Conservation (phyloP, 2,797 vertebrate genomes). For the Sylvilagus floridanus region DNA sequence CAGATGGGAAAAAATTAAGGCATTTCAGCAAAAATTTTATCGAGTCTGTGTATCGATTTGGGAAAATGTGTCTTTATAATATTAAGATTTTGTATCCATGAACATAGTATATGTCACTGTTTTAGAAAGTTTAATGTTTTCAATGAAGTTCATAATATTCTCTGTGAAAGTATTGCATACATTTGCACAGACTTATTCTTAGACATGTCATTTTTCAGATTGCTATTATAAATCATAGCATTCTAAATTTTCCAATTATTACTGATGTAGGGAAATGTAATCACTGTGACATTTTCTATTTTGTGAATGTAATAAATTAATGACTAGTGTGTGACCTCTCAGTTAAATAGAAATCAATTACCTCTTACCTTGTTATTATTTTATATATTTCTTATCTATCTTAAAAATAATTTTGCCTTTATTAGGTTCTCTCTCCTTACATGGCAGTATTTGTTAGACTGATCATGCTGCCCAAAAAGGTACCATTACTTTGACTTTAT, state of each 20-base stretch:
- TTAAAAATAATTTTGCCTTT: background rate
- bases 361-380: background rate
- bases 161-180: background rate
- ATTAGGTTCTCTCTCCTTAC: background rate
- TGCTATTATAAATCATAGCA: background rate
- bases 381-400: background rate
- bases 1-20: no score
- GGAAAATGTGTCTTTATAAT: background rate
- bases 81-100: constrained; percentile 3
- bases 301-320: background rate
- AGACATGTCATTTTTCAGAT: constrained; percentile 12
- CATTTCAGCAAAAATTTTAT: background rate
- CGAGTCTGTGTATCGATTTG: background rate
- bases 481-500: background rate
- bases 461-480: background rate
- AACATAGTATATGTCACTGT: background rate
- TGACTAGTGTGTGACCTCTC: background rate
- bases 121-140: background rate
- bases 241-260: constrained; percentile 53
- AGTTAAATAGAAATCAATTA: background rate
- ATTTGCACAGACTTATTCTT: constrained; percentile 48
- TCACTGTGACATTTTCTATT: background rate
- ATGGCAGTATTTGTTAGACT: background rate
- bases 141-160: background rate
- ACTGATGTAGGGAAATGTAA: background rate